Evolutionary conservation across 2,888 invertebrate species (phyloP).

Genomic region (Habrosyne pyritoides): DNA sequence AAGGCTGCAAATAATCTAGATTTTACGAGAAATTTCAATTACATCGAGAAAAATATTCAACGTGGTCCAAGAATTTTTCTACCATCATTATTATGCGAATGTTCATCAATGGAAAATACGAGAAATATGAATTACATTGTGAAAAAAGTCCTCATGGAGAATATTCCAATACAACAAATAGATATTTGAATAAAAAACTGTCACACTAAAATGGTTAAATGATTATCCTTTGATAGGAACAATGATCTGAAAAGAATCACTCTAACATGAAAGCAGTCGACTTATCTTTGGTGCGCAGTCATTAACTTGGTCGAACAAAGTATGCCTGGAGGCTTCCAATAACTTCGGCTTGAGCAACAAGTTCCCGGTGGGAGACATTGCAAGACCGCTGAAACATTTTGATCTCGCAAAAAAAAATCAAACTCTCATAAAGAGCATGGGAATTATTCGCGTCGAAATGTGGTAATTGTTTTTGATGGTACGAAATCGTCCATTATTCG

Average conservation of each 20-base stretch:
- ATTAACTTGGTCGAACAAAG: conserved; percentile 9
- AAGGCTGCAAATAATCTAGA: no score
- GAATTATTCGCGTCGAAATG: not conserved
- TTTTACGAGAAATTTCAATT: no score
- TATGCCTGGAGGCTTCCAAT: conserved; percentile 18
- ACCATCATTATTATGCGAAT: no score
- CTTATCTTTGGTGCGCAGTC: conserved; percentile 1
- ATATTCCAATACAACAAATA: not conserved
- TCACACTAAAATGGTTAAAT: no score
- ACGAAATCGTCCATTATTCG: not conserved
- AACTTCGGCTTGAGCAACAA: conserved; percentile 22
- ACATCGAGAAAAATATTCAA: no score
- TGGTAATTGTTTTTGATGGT: not conserved
- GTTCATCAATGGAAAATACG: no score
- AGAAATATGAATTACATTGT: no score
- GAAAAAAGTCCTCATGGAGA: no score
- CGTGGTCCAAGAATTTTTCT: no score
- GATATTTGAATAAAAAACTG: not conserved
- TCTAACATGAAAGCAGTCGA: conserved; percentile 6
- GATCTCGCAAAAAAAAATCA: conserved; percentile 13
- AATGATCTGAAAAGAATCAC: not conserved
- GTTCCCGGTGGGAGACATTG: conserved; percentile 15
- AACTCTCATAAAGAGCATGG: not conserved
- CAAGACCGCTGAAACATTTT: conserved; percentile 13
- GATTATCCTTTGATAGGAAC: not conserved